Base-by-base conservation (phyloP, 2,113 vertebrate genomes). In the Hyperoodon ampullatus region DNA sequence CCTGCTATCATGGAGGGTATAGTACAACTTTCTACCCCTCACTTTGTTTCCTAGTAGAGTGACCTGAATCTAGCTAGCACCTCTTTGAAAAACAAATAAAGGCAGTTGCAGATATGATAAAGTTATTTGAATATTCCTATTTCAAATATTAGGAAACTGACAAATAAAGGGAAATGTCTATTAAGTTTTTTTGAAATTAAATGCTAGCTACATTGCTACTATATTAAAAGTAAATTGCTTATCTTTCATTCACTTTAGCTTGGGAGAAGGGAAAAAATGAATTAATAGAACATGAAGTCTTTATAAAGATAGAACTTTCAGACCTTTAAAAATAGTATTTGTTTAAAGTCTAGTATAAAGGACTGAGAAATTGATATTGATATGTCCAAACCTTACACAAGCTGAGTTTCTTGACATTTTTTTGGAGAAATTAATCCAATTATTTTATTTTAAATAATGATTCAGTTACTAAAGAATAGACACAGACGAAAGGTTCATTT, bases 151-250 rank as follows among this genome's bases (percentile, higher is more conserved):
- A 93, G 42, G 71, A 83, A 72, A 63, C 7, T 28, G 24, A 82
- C 30, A 70, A 83, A 78, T 26, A 84, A 75, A 83, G 14, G 58
- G 7, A 58, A 72, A 26, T 85, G 50, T 50, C 28, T 63, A 63
- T 75, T 10, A 60, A 93, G 63, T 74, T 95, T 80, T 70, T 80
- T 94, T 82, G 33, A 94, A 93, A 63, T 81, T 39, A 90, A 96
- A 13, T 82, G 44, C 58, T 85, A 63, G n/a, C 6, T 68, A 33
- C 55, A 30, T 47, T 78, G 68, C 42, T 72, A 1, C 26, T 86
- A 15, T 30, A 65, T 35, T 61, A 84, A 68, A 84, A 87, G 10
- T 42, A 82, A 93, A 80, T 82, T 55, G 19, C 10, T 71, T 50
- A 2, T 81, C 18, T 93, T 70, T 90, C 30, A 47, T 80, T 94